phyloP scores from a whole-genome alignment of 2,797 vertebrate genomes.

The Hipposideros larvatus region DNA sequence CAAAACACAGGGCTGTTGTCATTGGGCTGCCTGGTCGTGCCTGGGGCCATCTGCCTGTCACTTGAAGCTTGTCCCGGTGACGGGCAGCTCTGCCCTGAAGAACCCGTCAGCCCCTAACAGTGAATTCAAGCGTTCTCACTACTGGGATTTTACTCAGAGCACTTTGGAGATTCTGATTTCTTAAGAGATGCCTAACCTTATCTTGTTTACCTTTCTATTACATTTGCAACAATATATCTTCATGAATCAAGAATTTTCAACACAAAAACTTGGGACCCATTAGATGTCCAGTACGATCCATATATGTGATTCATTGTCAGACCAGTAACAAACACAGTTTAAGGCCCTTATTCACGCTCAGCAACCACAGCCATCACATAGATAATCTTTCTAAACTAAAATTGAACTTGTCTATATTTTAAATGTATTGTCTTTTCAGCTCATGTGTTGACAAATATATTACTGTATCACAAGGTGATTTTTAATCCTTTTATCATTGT shows the following conservation, averaged over 20 bases:
- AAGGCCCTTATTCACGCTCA: background rate
- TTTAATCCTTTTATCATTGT: background rate
- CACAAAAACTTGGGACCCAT: background rate
- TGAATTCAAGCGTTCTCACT: background rate
- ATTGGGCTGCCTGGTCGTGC: background rate
- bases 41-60: background rate
- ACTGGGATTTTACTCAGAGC: background rate
- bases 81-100: background rate
- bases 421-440: background rate
- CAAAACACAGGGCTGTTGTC: background rate
- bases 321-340: background rate
- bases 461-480: background rate
- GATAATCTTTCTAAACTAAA: background rate
- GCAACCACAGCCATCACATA: background rate
- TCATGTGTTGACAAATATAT: background rate
- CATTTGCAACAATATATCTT: background rate
- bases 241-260: background rate
- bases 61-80: background rate
- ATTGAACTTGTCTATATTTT: background rate
- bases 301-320: background rate
- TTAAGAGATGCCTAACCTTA: background rate
- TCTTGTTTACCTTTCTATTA: background rate
- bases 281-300: background rate
- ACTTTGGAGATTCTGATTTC: background rate
- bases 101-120: background rate